phyloP scores from a whole-genome alignment of 2,888 invertebrate species.

The Agonum fuliginosum region DNA sequence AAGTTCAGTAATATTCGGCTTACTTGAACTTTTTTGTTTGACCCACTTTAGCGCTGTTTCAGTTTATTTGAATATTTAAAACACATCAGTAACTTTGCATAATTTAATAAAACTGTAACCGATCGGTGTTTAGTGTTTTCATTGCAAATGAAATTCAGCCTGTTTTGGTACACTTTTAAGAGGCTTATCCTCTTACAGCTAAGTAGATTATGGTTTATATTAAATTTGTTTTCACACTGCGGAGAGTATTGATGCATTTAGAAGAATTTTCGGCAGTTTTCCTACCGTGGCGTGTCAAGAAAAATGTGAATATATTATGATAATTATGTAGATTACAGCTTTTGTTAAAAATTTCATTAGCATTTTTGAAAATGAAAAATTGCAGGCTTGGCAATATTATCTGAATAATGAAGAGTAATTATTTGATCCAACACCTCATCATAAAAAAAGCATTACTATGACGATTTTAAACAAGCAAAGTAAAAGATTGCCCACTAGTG shows the following conservation, averaged over 20 bases:
- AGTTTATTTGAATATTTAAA: slow-evolving; percentile 31
- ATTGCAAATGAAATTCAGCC: background rate
- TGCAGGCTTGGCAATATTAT: background rate
- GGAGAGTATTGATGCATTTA: background rate
- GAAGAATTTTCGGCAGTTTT: background rate
- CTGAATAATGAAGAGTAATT: slow-evolving; percentile 16
- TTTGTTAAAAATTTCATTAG: background rate
- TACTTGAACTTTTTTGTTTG: slow-evolving; percentile 3
- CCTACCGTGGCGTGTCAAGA: background rate
- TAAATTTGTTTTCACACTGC: background rate
- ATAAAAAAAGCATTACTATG: too few relatives aligned
- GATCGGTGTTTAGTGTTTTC: background rate
- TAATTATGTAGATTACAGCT: slow-evolving; percentile 22
- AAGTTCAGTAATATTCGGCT: too few relatives aligned
- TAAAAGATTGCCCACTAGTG: too few relatives aligned
- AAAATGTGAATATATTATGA: slow-evolving; percentile 11
- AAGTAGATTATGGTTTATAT: background rate
- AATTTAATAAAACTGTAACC: slow-evolving; percentile 17
- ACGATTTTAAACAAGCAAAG: too few relatives aligned
- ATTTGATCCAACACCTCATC: background rate
- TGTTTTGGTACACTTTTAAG: background rate
- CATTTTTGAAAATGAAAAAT: slow-evolving; percentile 19
- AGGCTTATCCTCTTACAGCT: background rate
- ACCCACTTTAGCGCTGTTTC: background rate
- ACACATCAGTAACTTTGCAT: slow-evolving; percentile 16